Percentiles rank a stretch among this genome's conserved stretches.
Evolutionary conservation across 2,113 vertebrate species (phyloP).

Genomic region (Myrmophylax atrothorax): DNA sequence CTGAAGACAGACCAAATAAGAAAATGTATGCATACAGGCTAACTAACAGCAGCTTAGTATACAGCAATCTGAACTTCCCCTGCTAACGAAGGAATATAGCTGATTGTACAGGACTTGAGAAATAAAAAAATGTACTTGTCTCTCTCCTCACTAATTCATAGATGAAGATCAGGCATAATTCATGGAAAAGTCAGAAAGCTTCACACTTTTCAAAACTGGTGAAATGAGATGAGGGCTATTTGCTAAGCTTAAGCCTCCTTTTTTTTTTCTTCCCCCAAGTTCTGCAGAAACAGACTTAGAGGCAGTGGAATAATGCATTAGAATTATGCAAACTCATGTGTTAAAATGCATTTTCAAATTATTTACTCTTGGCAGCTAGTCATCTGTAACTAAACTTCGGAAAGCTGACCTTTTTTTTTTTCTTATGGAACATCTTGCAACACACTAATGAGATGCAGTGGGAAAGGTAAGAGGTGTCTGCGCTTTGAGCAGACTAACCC

Average conservation of each 20-base stretch:
- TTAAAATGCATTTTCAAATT: conserved; percentile 19
- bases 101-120: background rate
- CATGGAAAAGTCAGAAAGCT: background rate
- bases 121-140: background rate
- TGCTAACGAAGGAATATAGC: background rate
- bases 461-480: background rate
- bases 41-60: background rate
- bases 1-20: background rate
- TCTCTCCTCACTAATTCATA: background rate
- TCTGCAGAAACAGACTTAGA: background rate
- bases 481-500: background rate
- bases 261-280: background rate
- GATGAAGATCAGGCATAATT: background rate
- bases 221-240: background rate
- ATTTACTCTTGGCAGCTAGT: conserved; percentile 24
- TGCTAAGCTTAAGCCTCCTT: background rate
- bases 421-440: accelerated
- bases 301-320: background rate
- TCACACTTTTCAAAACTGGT: background rate
- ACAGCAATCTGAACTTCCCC: background rate
- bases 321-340: background rate
- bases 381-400: conserved; percentile 32
- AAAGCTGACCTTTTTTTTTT: background rate
- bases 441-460: background rate
- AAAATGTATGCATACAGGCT: background rate